phyloP scores from a whole-genome alignment of 92 coral and sea anemone genomes.

The Porites lobata region DNA sequence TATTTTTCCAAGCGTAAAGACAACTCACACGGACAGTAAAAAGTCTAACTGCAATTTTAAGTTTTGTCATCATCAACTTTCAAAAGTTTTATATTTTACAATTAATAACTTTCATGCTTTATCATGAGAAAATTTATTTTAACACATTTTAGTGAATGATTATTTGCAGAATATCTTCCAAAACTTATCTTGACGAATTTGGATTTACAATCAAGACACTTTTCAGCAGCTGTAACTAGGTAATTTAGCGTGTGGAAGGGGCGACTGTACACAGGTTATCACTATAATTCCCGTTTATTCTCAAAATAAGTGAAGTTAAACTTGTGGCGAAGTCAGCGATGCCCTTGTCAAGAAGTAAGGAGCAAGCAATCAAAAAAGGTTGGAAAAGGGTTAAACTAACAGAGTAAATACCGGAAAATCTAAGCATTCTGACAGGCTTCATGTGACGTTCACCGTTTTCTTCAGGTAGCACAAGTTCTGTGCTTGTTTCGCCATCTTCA shows the following conservation, averaged over 20 bases:
- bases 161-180: no score
- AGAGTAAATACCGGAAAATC: constrained; percentile 74
- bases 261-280: no score
- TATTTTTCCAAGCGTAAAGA: not conserved
- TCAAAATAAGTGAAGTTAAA: not conserved
- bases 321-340: not conserved
- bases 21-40: not conserved
- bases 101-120: not conserved
- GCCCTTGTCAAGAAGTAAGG: not conserved
- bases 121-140: not conserved
- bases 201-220: no score
- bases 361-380: not conserved
- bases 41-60: not conserved
- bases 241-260: no score
- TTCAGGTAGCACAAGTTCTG: constrained; percentile 31
- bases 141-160: not conserved
- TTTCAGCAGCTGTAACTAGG: no score
- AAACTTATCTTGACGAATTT: no score
- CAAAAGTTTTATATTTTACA: not conserved
- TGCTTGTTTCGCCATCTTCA: constrained; percentile 36
- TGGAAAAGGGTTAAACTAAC: not conserved
- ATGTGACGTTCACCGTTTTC: constrained; percentile 58
- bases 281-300: not conserved
- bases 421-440: constrained; percentile 71
- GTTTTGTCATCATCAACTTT: not conserved